Base-by-base conservation (phyloP, 2,797 vertebrate species). In the Chaunax sp. region DNA sequence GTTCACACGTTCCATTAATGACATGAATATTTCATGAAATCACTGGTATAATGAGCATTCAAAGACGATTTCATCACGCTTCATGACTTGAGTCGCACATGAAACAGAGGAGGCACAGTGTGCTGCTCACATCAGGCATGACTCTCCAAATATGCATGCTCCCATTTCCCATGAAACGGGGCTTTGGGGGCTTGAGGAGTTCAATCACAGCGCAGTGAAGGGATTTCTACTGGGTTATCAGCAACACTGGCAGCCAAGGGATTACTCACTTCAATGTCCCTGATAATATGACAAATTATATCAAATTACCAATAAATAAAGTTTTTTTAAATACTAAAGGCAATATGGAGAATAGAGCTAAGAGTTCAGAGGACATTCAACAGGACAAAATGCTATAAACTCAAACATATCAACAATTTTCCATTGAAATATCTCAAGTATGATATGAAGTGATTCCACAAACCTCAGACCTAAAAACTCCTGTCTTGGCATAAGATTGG, bases 1-100 rank as follows among this genome's bases (percentile, higher is more conserved):
- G 40, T 60, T 81, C 46, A 38, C 69, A 66, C 53, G 52, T 82
- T 81, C 63, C 63, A 3, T 25, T 58, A 64, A 77, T 72, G 26
- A 80, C 65, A 85, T 88, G 71, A 81, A 89, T 86, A 85, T 86
- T 82, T 83, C 81, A 89, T 83, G 72, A 71, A 53, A 62, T 52
- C 47, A 68, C 55, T 77, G n/a, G 40, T 4, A 44, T 75, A 82
- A 78, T 69, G 58, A 87, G 65, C 16, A 0, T 46, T 78, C 66
- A 38, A 4, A 58, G 22, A 3, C 7, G 33, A 79, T 75, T 78
- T 69, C 54, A 44, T 81, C 66, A 58, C 55, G 38, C 28, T 37
- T 33, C 30, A 30, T n/a, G 53, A 47, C 44, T 47, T 0, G 61
- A 69, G 53, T 62, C 2, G 7, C 61, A 60, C 25, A 23, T 45